Percentiles rank a stretch among this genome's conserved stretches.
Conservation (phyloP, 2,113 vertebrate genomes). For the Spea bombifrons region DNA sequence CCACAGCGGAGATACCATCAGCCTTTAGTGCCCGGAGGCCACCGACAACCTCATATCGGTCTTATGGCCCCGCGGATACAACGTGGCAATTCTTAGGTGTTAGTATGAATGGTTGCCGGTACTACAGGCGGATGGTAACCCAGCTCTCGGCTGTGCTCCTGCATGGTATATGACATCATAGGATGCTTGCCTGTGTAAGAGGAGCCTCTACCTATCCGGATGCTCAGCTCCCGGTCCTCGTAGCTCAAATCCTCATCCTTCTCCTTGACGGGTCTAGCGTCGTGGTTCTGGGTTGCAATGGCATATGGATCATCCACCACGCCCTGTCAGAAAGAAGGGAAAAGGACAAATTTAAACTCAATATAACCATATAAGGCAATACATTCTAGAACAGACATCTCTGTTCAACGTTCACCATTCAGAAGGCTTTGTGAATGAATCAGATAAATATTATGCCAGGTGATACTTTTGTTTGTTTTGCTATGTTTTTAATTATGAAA, state of each 20-base stretch:
- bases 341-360: background rate
- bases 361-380: no score
- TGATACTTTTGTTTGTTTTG: no score
- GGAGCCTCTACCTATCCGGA: constrained; percentile 42
- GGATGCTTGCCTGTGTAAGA: constrained; percentile 43
- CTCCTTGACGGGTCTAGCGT: constrained; percentile 26
- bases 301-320: constrained; percentile 19
- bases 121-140: background rate
- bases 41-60: no score
- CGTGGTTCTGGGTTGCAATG: background rate
- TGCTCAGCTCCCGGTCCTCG: constrained; percentile 31
- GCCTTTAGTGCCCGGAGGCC: background rate
- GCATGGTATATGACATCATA: constrained; percentile 38
- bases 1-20: background rate
- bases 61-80: no score
- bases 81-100: no score
- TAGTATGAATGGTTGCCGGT: no score
- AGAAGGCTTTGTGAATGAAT: no score
- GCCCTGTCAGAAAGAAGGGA: constrained; percentile 7
- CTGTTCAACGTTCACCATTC: no score
- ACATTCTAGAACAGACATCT: no score
- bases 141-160: background rate
- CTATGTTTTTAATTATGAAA: no score
- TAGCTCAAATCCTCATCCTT: constrained; percentile 22
- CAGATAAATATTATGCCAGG: no score